Conservation (phyloP, 2,113 vertebrate species). For the Irena cyanogastra region DNA sequence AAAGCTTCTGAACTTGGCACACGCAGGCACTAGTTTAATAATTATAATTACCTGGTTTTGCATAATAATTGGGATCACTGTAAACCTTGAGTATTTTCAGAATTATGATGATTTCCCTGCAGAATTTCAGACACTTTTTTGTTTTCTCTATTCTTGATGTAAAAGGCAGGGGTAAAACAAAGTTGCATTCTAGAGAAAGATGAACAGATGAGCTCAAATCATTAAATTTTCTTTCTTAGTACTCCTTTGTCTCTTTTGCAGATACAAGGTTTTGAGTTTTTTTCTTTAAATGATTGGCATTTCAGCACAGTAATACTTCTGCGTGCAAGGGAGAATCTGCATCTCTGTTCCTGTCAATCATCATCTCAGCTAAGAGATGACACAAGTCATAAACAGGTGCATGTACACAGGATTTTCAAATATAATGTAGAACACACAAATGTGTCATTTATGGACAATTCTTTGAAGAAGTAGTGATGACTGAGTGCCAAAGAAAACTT, state of each 20-base stretch:
- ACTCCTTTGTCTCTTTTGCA: neutral
- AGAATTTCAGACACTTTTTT: neutral
- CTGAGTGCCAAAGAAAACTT: neutral
- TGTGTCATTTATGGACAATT: neutral
- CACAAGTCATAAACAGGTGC: neutral
- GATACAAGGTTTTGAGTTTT: neutral
- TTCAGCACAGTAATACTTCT: neutral
- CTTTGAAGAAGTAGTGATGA: neutral
- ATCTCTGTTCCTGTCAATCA: neutral
- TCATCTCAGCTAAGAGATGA: neutral
- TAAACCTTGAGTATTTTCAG: neutral
- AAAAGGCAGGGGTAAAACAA: neutral
- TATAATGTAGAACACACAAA: neutral
- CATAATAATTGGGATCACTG: neutral
- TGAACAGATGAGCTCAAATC: neutral
- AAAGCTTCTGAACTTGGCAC: neutral
- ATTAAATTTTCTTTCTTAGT: neutral
- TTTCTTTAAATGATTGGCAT: neutral
- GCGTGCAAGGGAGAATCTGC: neutral
- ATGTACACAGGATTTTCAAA: neutral
- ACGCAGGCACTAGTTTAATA: neutral
- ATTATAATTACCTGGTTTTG: neutral
- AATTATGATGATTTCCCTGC: neutral
- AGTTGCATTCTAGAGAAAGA: neutral
- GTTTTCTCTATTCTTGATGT: neutral